These are phyloP conservation scores for Cantharis rustica DNA, from an alignment of 2,888 invertebrate species.

Conservation along the genomic window DNA sequence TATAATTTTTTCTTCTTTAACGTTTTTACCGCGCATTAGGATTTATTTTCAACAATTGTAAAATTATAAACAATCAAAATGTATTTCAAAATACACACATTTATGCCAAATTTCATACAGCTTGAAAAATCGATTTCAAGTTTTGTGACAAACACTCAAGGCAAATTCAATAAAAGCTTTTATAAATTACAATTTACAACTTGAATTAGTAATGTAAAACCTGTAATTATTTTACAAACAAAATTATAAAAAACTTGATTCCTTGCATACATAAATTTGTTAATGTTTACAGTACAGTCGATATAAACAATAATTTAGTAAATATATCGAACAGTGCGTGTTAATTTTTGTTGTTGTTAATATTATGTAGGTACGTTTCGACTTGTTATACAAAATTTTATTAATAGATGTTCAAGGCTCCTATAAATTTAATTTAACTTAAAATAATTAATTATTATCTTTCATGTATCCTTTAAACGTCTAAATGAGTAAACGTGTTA, in stretches of 20 bases:
- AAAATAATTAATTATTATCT: not conserved
- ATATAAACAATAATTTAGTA: not conserved
- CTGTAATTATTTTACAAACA: not conserved
- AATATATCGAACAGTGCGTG: not conserved
- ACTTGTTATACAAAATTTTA: not conserved
- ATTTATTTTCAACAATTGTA: no score
- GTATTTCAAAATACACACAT: no score
- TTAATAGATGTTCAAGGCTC: not conserved
- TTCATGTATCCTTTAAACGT: not conserved
- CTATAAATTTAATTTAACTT: not conserved
- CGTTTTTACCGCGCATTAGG: no score
- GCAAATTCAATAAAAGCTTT: no score
- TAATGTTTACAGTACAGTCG: not conserved
- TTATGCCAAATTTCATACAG: no score
- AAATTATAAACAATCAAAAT: no score
- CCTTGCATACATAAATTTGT: not conserved
- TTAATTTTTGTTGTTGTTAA: not conserved
- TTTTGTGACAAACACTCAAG: no score
- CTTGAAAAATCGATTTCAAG: no score
- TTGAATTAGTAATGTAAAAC: not conserved
- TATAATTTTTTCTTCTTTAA: no score
- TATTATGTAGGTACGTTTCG: not conserved
- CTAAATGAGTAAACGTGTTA: not conserved
- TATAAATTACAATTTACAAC: no score
- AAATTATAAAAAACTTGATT: no score